Base-by-base conservation (phyloP, 53 echinoderm and acorn worm species). In the Temnopleurus reevesii region DNA sequence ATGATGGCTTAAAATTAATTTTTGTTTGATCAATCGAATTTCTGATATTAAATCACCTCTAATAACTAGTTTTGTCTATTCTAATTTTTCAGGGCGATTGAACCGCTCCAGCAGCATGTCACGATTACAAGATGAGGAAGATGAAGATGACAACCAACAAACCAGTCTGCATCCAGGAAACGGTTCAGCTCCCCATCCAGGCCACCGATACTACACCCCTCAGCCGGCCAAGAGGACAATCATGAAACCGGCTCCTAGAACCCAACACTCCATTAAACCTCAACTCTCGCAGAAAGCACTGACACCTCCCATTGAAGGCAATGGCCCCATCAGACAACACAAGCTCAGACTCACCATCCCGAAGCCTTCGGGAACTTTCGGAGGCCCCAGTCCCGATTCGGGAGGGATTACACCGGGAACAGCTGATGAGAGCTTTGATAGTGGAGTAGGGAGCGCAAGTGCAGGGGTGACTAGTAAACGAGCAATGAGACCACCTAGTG, bases 151-250 rank as follows among this genome's bases (percentile, higher is more conserved):
- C 71, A n/a, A 83, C 57, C 83, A 83, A 23, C n/a, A n/a, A n/a
- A 27, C 9, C 31, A 44, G 45, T 29, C 59, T 9, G 15, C 44
- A 60, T 19, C 46, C 86, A 24, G 13, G 26, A 13, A 45, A 59
- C 30, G 61, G 86, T 21, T 41, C 86, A 60, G 61, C 58, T 4
- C 86, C 88, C 18, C 88, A 87, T 33, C 88, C 88, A 19, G 88
- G 88, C 7, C 88, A 87, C 30, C 71, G 88, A 29, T 87, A 66
- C 71, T 87, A 71, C 88, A 87, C 88, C 54, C 88, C 88, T 3
- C 88, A 71, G 28, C 88, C 88, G 8, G 66, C 88, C 38, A 87
- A 87, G 54, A 25, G 61, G 86, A 87, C 65, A 53, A 71, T 71
- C 34, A 43, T 87, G 2, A 87, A 87, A 21, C 88, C 88, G 12